Base-by-base conservation (phyloP, 2,888 invertebrate genomes). In the Archips xylosteana region DNA sequence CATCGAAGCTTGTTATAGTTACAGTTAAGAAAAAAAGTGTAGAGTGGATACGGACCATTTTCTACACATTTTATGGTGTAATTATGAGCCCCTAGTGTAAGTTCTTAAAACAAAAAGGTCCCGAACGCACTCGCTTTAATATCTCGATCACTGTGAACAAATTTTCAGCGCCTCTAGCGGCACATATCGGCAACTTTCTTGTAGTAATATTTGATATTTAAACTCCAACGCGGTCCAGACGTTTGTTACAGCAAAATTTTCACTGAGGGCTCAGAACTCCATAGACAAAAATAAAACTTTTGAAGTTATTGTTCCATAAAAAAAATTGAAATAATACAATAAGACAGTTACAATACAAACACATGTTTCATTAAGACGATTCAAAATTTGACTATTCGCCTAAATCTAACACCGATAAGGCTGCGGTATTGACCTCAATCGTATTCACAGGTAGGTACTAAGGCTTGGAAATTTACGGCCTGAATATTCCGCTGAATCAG, bases 371-470 rank as follows among this genome's bases (percentile, higher is more conserved):
- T 47, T 61, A 54, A 61, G 45, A 64, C 57, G 12, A 49, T 39
- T 47, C 13, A 65, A 60, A 69, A 59, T 64, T 69, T 57, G 54
- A 63, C 68, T 64, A 73, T 34, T n/a, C 15, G 15, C 42, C 60
- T 69, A 69, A 36, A 6, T 39, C 45, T 69, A 74, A 74, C 64
- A 74, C 23, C 69, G 42, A 69, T 64, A 73, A 69, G 68, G 68
- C 73, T 73, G 51, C 32, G 39, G 57, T 68, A 32, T 67, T 72
- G 62, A 72, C 47, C 32, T 69, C 49, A 39, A 72, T 59, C 49
- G 62, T 13, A 42, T 64, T 59, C 64, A 69, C 73, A 69, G 12
- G 54, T 34, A 69, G 12, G 54, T 34, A 69, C 15, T 49, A 73
- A 73, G 73, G 73, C 63, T 63, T 73, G 72, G 66, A n/a, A 13